Percentiles rank a stretch among this genome's conserved stretches.
These are phyloP conservation scores for Morinoia aosen DNA, from an alignment of 2,888 invertebrate genomes.

Conservation along the genomic window DNA sequence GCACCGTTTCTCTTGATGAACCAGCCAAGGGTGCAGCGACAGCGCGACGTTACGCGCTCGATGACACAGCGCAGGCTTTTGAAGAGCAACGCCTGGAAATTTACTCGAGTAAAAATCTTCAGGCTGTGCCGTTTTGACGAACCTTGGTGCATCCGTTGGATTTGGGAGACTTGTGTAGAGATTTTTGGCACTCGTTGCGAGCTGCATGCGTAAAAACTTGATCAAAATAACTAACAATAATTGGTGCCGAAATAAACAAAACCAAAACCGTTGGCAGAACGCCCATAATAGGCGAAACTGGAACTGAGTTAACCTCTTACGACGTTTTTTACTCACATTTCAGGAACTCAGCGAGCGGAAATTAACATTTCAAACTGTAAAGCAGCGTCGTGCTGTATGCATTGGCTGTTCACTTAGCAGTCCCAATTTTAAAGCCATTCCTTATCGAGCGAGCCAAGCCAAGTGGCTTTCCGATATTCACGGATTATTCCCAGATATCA, in stretches of 20 bases:
- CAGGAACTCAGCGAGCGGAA: not conserved
- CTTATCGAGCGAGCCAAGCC: not conserved
- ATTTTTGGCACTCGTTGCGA: not conserved
- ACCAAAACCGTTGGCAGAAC: too few species aligned
- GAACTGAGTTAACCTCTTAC: too few species aligned
- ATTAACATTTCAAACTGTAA: not conserved
- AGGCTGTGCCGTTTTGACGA: not conserved
- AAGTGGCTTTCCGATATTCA: not conserved
- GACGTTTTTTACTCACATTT: too few species aligned
- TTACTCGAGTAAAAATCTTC: not conserved
- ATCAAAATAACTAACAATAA: too few species aligned
- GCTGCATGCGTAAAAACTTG: too few species aligned
- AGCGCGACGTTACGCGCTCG: not conserved
- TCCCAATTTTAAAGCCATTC: not conserved
- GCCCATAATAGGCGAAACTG: too few species aligned
- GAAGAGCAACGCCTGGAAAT: not conserved
- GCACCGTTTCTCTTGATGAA: constrained; percentile 2
- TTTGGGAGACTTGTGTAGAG: too few species aligned
- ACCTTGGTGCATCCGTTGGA: not conserved
- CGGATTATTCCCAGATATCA: not conserved
- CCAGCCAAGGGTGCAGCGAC: not conserved
- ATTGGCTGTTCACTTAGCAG: not conserved
- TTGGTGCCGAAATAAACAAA: too few species aligned
- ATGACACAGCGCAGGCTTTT: not conserved
- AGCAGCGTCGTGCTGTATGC: not conserved